Base-by-base conservation (phyloP, 1,140 invertebrate species). In the Gerris buenoi region DNA sequence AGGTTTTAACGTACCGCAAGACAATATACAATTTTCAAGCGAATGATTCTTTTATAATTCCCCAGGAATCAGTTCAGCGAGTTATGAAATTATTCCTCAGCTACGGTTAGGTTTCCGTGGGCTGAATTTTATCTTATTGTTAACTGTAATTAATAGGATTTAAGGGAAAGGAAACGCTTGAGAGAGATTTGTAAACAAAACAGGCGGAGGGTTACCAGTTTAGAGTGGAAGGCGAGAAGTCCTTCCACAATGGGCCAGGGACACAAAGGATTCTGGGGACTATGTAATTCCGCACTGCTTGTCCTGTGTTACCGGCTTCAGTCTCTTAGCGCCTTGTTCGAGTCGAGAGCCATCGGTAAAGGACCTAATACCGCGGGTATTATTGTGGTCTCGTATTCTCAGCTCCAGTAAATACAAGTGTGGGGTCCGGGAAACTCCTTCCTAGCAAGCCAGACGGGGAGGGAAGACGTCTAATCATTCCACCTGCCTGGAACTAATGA, bases 161-260 rank as follows among this genome's bases (percentile, higher is more conserved):
- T 10, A 18, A 46, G 18, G 33, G 18, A n/a, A n/a, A n/a, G n/a
- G n/a, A n/a, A n/a, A n/a, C n/a, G n/a, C n/a, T n/a, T n/a, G n/a
- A n/a, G n/a, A 46, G 33, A 46, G 33, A 46, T 46, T 46, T 5
- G 33, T 46, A 46, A 10, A 46, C 18, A 46, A 46, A 46, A 46
- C 33, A 46, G 18, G 33, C 5, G 33, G 18, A 10, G 33, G 18
- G 5, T 46, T 5, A 10, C 33, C 18, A 46, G 33, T 46, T 5
- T 10, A 5, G 33, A 58, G 25, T 18, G 65, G 65, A 65, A 46
- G 23, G 61, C 25, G 61, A 63, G 61, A 64, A 27, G 22, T 64
- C 15, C 27, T 64, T 27, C 26, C 22, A 25, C 22, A 46, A 46
- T 46, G 33, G 33, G 18, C 33, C 18, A 10, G 33, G 33, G 33